Evolutionary conservation across 2,797 vertebrate genomes (phyloP), one percentile per base, ranked within the genome.

Genomic region (Salmo trutta): DNA sequence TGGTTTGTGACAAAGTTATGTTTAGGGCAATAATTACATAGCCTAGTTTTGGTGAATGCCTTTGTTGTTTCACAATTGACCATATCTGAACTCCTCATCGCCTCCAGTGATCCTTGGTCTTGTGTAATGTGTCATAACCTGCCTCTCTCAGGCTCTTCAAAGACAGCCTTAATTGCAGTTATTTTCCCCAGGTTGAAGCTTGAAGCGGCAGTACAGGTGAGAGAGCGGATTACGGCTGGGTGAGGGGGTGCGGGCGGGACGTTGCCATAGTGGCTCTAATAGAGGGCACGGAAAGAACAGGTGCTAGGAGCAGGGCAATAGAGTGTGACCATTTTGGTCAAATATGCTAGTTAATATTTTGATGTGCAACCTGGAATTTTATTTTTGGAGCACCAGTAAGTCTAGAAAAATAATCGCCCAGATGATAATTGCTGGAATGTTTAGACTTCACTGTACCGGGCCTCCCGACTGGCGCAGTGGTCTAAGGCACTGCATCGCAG

Each of bases 31-130:
- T 86, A 86, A 90, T 83, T 84, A 85, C 83, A 87, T 53, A 80
- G 75, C 83, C 70, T 81, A 82, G 74, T 81, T 82, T 62, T 78
- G 78, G 54, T 77, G 68, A 78, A 81, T 76, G 75, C 75, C 82
- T 89, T 90, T 88, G 86, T 89, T 86, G 83, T 89, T 87, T 75
- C 83, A 84, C 81, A 86, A 84, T 86, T 71, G 83, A 78, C 66
- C 76, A 52, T 77, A 81, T 86, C 75, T 83, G 62, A 79, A 73
- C 79, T 79, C 77, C 73, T 29, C 21, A 74, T 86, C 80, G 78
- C 75, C 82, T 83, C 62, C 36, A 77, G 74, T 83, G 81, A 83
- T 86, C 76, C 74, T 81, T 64, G 64, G 70, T 33, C 66, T 73
- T 84, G 79, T 84, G 75, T 84, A 86, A 92, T 90, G 75, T 87